phyloP scores from a whole-genome alignment of 2,888 invertebrate species.

The Slavum lentiscoides region DNA sequence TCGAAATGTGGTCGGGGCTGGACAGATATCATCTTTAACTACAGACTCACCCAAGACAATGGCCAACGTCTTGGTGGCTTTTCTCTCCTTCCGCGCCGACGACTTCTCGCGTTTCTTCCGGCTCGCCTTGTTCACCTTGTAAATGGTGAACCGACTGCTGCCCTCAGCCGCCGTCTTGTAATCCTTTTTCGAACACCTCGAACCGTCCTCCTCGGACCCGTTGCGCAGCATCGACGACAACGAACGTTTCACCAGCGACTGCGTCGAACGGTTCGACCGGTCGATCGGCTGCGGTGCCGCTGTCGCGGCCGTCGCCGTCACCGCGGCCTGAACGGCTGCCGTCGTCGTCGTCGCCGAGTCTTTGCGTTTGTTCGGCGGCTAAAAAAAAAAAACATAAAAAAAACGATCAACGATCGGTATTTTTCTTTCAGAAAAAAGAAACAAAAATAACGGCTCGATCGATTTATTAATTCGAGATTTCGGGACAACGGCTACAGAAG shows the following conservation, averaged over 20 bases:
- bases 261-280: slow-evolving; percentile 29
- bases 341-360: slow-evolving; percentile 8
- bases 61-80: slow-evolving; percentile 97
- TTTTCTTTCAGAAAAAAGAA: too few relatives aligned
- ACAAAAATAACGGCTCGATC: too few relatives aligned
- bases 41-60: slow-evolving; percentile 88
- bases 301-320: background rate
- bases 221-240: slow-evolving; percentile 59
- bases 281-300: slow-evolving; percentile 1
- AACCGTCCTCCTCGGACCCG: slow-evolving; percentile 57
- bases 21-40: too few relatives aligned
- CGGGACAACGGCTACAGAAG: too few relatives aligned
- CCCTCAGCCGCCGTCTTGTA: slow-evolving; percentile 67
- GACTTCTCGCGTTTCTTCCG: slow-evolving; percentile 93
- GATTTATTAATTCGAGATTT: too few relatives aligned
- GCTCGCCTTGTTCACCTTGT: slow-evolving; percentile 91
- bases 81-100: slow-evolving; percentile 90
- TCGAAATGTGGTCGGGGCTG: too few relatives aligned
- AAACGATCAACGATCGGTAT: too few relatives aligned
- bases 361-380: slow-evolving; percentile 31
- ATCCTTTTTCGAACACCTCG: slow-evolving; percentile 69
- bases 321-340: background rate
- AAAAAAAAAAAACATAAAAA: too few relatives aligned
- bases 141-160: slow-evolving; percentile 82
- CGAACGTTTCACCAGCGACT: slow-evolving; percentile 55